Evolutionary conservation across 2,888 invertebrate genomes (phyloP).

Genomic region (Tachina grossa): DNA sequence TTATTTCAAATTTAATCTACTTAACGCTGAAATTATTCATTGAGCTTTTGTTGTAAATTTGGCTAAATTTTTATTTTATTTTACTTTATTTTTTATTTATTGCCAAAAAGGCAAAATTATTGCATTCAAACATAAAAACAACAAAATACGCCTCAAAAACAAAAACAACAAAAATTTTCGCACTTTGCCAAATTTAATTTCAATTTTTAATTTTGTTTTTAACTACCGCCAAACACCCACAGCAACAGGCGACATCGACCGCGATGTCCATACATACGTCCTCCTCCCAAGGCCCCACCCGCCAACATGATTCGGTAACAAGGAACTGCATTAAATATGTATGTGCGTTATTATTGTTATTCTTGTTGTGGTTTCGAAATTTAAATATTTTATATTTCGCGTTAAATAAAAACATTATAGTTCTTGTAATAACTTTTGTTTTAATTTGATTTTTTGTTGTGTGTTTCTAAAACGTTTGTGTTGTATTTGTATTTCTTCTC

Average conservation of each 20-base stretch:
- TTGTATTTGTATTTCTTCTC: neutral
- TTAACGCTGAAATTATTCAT: constrained; percentile 31
- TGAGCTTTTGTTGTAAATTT: neutral
- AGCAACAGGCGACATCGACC: neutral
- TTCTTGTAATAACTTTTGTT: constrained; percentile 8
- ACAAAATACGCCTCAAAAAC: neutral
- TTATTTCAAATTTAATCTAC: neutral
- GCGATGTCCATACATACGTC: neutral
- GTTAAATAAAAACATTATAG: constrained; percentile 3
- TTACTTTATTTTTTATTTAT: constrained; percentile 1
- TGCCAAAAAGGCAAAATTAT: constrained; percentile 28
- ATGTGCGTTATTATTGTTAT: constrained; percentile 23
- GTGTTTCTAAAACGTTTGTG: constrained; percentile 8
- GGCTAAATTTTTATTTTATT: neutral
- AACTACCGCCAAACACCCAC: constrained; percentile 28
- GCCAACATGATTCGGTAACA: constrained; percentile 14
- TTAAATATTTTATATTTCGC: constrained; percentile 22
- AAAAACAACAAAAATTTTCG: constrained; percentile 29
- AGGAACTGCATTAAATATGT: constrained; percentile 35
- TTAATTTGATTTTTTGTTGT: neutral
- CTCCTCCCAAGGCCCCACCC: constrained; percentile 40
- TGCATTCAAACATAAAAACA: constrained; percentile 11
- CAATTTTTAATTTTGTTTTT: constrained; percentile 42
- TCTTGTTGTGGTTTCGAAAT: constrained; percentile 34
- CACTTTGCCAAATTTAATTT: constrained; percentile 64